Conservation (phyloP, 2,797 vertebrate genomes). For the Rhincodon typus region DNA sequence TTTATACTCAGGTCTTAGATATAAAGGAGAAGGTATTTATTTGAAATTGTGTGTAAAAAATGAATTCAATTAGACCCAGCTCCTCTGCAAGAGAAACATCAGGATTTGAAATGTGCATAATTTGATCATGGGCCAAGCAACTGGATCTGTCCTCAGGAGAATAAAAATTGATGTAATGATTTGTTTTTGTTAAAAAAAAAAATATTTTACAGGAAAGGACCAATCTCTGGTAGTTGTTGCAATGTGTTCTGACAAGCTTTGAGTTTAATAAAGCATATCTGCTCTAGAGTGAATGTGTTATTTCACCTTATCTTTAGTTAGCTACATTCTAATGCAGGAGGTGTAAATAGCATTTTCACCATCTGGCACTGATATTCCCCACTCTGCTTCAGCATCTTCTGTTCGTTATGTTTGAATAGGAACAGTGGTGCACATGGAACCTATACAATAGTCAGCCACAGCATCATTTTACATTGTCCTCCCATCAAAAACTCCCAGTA, state of each 20-base stretch:
- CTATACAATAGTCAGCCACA: too few species aligned
- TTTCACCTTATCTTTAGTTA: neutral
- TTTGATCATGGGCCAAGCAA: neutral
- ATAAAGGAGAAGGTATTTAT: neutral
- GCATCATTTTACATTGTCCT: neutral
- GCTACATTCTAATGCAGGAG: too few species aligned
- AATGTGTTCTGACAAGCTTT: neutral
- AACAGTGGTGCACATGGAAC: too few species aligned
- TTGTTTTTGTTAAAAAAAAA: neutral
- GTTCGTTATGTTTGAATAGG: too few species aligned
- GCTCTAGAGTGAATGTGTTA: neutral
- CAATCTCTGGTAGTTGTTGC: neutral
- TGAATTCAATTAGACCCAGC: neutral
- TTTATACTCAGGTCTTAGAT: neutral
- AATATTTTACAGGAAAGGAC: neutral
- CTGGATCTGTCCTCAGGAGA: neutral
- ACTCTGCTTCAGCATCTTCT: too few species aligned
- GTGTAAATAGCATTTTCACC: too few species aligned
- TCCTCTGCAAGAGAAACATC: neutral
- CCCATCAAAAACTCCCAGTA: too few species aligned
- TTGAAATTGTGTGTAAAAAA: constrained; percentile 4
- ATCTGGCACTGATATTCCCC: too few species aligned
- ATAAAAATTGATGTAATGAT: neutral
- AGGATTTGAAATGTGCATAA: neutral
- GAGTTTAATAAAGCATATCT: neutral